Evolutionary conservation across 2,888 invertebrate genomes (phyloP).

Genomic region (Phengaris arion): DNA sequence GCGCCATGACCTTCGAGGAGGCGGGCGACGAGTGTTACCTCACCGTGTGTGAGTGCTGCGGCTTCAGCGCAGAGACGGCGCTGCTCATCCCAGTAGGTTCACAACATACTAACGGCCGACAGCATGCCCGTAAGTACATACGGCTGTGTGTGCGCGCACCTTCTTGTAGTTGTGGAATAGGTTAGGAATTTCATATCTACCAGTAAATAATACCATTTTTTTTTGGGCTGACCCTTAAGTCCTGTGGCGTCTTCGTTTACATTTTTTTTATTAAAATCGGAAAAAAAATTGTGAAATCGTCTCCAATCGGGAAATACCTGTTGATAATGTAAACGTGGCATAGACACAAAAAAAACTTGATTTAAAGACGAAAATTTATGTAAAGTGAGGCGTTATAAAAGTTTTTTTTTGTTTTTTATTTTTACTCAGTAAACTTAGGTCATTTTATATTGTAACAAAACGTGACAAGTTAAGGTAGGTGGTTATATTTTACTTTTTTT

Average conservation of each 20-base stretch:
- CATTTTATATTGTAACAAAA: not conserved
- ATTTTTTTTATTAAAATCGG: not conserved
- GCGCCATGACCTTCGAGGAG: conserved; percentile 78
- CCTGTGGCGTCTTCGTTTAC: not conserved
- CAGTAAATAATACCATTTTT: not conserved
- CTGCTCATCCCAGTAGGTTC: conserved; percentile 75
- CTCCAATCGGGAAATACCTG: not conserved
- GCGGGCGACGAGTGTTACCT: conserved; percentile 71
- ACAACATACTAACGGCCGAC: conserved; percentile 65
- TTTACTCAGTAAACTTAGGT: not conserved
- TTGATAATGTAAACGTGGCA: conserved; percentile 1
- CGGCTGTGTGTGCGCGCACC: conserved; percentile 31
- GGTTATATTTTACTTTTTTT: not conserved
- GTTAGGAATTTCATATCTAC: not conserved
- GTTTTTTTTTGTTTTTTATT: not conserved
- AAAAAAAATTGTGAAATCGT: not conserved
- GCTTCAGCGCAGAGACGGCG: conserved; percentile 75
- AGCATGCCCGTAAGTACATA: conserved; percentile 75
- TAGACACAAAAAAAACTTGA: not conserved
- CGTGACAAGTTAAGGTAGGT: not conserved
- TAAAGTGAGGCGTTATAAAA: conserved; percentile 11
- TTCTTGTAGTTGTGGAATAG: not conserved
- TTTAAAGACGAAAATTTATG: not conserved
- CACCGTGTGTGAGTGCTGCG: conserved; percentile 77
- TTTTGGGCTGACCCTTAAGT: not conserved